Percentiles rank a stretch among this genome's conserved stretches.
These are phyloP conservation scores for Drosophila watanabei DNA, from an alignment of 1,140 invertebrate genomes.

Conservation along the genomic window DNA sequence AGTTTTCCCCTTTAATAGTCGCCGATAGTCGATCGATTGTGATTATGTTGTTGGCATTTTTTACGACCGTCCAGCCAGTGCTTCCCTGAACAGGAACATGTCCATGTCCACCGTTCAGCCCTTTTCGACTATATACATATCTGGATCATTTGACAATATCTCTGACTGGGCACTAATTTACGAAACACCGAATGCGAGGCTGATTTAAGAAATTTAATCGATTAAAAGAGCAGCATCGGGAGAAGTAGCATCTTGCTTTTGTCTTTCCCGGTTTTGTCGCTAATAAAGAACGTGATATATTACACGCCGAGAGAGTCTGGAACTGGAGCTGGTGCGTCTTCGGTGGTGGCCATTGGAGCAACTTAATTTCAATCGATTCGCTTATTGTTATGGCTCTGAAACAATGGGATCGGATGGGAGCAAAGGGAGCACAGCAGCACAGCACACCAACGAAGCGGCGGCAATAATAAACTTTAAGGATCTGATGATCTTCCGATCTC, in stretches of 20 bases:
- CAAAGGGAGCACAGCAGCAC: neutral
- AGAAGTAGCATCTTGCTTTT: slow-evolving; percentile 40
- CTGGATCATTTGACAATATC: slow-evolving; percentile 69
- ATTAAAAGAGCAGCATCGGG: slow-evolving; percentile 64
- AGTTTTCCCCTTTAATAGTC: slow-evolving; percentile 58
- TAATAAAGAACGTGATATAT: slow-evolving; percentile 83
- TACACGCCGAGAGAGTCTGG: slow-evolving; percentile 27
- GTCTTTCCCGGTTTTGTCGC: slow-evolving; percentile 48
- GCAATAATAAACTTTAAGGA: slow-evolving; percentile 80
- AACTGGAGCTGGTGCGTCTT: slow-evolving; percentile 4
- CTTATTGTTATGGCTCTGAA: slow-evolving; percentile 75
- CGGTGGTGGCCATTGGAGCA: slow-evolving; percentile 69
- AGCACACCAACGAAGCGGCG: slow-evolving; percentile 68
- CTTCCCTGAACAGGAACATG: slow-evolving; percentile 4
- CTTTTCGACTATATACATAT: slow-evolving; percentile 19
- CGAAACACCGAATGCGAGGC: slow-evolving; percentile 65
- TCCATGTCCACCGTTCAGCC: neutral
- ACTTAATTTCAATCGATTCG: slow-evolving; percentile 78
- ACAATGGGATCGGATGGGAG: slow-evolving; percentile 31
- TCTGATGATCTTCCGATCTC: slow-evolving; percentile 35
- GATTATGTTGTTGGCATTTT: slow-evolving; percentile 80
- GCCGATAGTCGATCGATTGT: slow-evolving; percentile 65
- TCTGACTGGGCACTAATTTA: slow-evolving; percentile 74
- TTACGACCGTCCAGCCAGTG: slow-evolving; percentile 57
- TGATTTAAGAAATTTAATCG: slow-evolving; percentile 58